A percentile compares a stretch with the other conserved stretches of the same genome.
Evolutionary conservation across 2,797 vertebrate species (phyloP).

Genomic region (Channa striata): DNA sequence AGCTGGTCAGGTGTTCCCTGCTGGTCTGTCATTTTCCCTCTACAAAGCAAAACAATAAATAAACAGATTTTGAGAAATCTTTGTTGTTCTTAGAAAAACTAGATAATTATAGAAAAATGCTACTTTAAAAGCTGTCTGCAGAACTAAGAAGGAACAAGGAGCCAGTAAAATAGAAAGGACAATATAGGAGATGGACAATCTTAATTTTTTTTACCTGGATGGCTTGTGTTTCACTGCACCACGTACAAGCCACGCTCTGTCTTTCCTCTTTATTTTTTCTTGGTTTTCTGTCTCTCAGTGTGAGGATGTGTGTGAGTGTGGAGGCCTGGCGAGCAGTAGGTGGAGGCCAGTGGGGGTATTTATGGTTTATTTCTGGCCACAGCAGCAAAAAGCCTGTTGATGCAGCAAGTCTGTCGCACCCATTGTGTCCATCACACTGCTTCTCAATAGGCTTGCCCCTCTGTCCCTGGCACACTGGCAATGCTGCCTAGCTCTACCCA

Average conservation of each 20-base stretch:
- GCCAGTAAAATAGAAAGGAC: slow-evolving; percentile 14
- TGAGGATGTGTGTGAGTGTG: slow-evolving; percentile 71
- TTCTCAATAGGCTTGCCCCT: slow-evolving; percentile 86
- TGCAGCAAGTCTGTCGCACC: slow-evolving; percentile 86
- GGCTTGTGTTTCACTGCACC: slow-evolving; percentile 76
- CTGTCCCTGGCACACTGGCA: slow-evolving; percentile 76
- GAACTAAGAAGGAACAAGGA: slow-evolving; percentile 16
- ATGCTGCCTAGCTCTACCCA: slow-evolving; percentile 79
- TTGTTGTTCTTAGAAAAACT: not conserved
- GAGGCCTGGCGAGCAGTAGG: slow-evolving; percentile 75
- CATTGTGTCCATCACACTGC: slow-evolving; percentile 85
- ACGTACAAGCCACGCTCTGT: slow-evolving; percentile 68
- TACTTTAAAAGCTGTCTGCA: slow-evolving; percentile 11
- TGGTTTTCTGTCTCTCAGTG: slow-evolving; percentile 67
- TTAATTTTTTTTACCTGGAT: slow-evolving; percentile 72
- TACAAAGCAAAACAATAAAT: slow-evolving; percentile 37
- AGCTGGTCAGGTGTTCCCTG: slow-evolving; percentile 88
- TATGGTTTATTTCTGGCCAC: slow-evolving; percentile 88
- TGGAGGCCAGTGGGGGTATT: slow-evolving; percentile 83
- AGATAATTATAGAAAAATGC: not conserved
- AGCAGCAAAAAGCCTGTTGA: slow-evolving; percentile 91
- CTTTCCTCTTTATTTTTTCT: slow-evolving; percentile 65
- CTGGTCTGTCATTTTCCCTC: slow-evolving; percentile 87
- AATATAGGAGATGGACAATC: slow-evolving; percentile 23
- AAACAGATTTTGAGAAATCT: not conserved